Evolutionary conservation across 2,797 vertebrate species (phyloP).

Genomic region (Rhynchonycteris naso): DNA sequence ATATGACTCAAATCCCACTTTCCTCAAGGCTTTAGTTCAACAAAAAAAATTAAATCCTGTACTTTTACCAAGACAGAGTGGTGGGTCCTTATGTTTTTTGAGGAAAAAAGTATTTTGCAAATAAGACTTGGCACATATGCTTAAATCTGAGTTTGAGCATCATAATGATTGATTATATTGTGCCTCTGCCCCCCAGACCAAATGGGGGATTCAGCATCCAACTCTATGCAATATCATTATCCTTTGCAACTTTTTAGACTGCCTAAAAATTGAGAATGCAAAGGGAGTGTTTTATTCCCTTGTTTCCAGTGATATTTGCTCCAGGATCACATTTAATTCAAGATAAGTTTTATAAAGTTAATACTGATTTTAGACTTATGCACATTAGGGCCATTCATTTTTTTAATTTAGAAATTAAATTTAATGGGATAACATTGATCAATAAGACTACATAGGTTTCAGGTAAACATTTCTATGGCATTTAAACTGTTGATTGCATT

Average conservation of each 20-base stretch:
- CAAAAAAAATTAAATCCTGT: neutral
- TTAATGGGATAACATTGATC: too few species aligned
- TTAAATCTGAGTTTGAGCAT: neutral
- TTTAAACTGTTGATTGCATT: too few species aligned
- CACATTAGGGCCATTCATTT: conserved; percentile 20
- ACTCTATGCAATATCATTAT: neutral
- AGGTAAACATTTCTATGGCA: too few species aligned
- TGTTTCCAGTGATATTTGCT: neutral
- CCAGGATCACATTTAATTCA: neutral
- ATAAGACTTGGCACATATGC: neutral
- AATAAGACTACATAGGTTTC: too few species aligned
- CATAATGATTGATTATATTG: neutral
- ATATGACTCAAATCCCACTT: neutral
- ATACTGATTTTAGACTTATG: neutral
- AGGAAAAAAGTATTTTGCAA: neutral
- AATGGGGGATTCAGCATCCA: neutral
- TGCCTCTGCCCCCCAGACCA: neutral
- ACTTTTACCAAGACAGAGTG: neutral
- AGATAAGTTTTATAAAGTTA: neutral
- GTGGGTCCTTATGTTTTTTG: neutral
- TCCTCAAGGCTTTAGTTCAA: neutral
- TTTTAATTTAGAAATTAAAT: neutral
- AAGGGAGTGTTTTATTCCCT: neutral
- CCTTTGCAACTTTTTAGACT: neutral
- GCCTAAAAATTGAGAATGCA: neutral